phyloP scores from a whole-genome alignment of 2,797 vertebrate genomes.

The Phaenicophaeus curvirostris region DNA sequence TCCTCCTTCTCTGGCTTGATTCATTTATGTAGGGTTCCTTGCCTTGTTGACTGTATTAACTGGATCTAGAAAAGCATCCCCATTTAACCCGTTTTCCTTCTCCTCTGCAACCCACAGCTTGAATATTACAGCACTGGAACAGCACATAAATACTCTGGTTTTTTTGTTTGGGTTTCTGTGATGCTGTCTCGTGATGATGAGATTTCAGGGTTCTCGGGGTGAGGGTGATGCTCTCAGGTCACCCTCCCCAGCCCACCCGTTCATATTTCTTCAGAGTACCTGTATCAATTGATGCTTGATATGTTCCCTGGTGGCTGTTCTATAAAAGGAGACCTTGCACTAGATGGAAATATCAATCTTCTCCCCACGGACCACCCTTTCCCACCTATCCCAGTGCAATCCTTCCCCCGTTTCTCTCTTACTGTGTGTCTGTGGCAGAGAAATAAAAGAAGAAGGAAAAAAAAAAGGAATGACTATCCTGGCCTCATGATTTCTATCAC shows the following conservation, averaged over 20 bases:
- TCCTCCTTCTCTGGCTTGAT: conserved; percentile 68
- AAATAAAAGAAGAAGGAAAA: conserved; percentile 23
- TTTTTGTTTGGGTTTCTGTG: not conserved
- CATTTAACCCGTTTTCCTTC: not conserved
- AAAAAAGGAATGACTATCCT: not conserved
- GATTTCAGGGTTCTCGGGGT: not conserved
- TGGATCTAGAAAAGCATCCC: not conserved
- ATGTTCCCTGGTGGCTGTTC: not conserved
- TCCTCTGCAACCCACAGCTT: not conserved
- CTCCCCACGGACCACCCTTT: not conserved
- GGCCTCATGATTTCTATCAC: not conserved
- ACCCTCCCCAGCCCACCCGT: not conserved
- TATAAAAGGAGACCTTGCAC: not conserved
- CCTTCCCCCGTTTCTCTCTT: not conserved
- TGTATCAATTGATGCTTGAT: not conserved
- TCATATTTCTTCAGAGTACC: not conserved
- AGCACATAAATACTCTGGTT: not conserved
- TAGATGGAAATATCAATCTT: fast-evolving
- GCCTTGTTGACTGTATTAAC: conserved; percentile 12
- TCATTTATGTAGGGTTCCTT: not conserved
- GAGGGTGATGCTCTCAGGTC: not conserved
- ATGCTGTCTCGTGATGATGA: not conserved
- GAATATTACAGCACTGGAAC: not conserved
- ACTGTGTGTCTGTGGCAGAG: not conserved
- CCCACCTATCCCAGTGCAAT: not conserved